Percentiles rank a stretch among this genome's conserved stretches.
phyloP scores from a whole-genome alignment of 2,888 invertebrate genomes.

The Diploptera punctata region DNA sequence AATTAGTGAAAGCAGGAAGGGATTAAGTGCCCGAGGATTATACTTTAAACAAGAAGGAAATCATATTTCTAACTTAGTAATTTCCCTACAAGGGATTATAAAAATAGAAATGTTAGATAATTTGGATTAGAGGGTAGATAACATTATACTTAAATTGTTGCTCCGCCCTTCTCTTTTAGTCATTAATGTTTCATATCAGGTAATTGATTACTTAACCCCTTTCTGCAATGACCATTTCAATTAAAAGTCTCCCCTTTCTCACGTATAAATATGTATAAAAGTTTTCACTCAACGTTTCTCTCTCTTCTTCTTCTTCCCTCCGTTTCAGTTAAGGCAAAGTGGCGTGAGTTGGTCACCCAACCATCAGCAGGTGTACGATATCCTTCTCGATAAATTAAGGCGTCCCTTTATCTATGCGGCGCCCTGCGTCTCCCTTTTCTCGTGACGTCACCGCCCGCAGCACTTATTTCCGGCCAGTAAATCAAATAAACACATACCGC shows the following conservation, averaged over 20 bases:
- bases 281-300: not conserved
- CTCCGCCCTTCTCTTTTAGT: no score
- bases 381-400: constrained; percentile 26
- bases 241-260: not conserved
- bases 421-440: constrained; percentile 5
- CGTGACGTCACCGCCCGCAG: constrained; percentile 26
- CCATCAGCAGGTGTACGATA: constrained; percentile 13
- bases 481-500: constrained; percentile 26
- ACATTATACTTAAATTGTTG: no score
- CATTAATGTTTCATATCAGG: no score
- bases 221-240: constrained; percentile 11
- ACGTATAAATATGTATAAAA: constrained; percentile 14
- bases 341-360: not conserved
- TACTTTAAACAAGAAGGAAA: no score
- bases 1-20: no score
- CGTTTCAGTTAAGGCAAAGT: not conserved
- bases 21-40: no score
- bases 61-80: no score
- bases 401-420: constrained; percentile 21
- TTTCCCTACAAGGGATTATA: no score
- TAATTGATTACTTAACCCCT: constrained; percentile 11
- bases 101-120: no score
- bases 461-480: constrained; percentile 20
- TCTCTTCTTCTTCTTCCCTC: no score
- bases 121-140: no score